Evolutionary conservation across 2,888 invertebrate species (phyloP).

Genomic region (Odontocolon sp.): DNA sequence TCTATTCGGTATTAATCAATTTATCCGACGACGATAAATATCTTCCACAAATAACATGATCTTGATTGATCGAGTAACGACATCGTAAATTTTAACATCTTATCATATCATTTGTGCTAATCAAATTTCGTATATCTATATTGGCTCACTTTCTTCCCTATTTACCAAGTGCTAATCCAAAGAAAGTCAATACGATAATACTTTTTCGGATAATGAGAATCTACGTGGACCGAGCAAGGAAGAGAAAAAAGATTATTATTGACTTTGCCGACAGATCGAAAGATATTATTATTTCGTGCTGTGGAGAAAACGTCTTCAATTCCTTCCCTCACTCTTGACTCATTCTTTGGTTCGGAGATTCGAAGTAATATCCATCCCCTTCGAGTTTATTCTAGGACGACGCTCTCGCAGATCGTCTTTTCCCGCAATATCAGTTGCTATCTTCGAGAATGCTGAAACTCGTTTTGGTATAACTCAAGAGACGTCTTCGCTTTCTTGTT

Average conservation of each 20-base stretch:
- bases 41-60: neutral
- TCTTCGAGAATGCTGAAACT: slow-evolving; percentile 3
- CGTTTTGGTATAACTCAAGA: neutral
- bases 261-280: neutral
- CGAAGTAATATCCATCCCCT: slow-evolving; percentile 5
- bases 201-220: neutral
- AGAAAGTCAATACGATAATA: slow-evolving; percentile 24
- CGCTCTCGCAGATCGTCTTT: neutral
- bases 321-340: slow-evolving; percentile 13
- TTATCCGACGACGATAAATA: neutral
- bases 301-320: neutral
- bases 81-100: too few species aligned
- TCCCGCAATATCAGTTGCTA: neutral
- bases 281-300: slow-evolving; percentile 7
- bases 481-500: neutral
- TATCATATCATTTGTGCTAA: too few species aligned
- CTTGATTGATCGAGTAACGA: neutral
- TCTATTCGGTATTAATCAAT: neutral
- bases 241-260: neutral
- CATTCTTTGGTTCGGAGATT: slow-evolving; percentile 6
- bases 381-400: neutral
- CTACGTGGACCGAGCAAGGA: neutral
- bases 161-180: neutral
- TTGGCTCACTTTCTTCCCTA: neutral
- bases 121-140: too few species aligned